Evolutionary conservation across 2,888 invertebrate species (phyloP), one percentile per base, ranked within the genome.

Genomic region (Yponomeuta cagnagella): DNA sequence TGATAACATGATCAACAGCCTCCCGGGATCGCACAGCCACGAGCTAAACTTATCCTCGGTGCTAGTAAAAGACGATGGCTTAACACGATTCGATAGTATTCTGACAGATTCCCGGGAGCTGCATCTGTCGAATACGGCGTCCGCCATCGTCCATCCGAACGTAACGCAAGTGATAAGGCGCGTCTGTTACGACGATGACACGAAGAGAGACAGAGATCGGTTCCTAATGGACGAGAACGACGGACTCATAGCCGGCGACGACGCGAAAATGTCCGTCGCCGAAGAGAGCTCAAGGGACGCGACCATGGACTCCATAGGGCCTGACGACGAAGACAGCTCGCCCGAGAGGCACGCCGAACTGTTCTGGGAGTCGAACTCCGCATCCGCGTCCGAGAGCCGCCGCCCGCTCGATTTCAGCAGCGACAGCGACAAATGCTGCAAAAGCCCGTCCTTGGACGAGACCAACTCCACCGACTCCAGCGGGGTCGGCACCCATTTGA

Each of bases 401-500:
- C 75, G 89, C 9, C 85, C 84, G 0, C 72, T 89, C 43, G 89
- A 92, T 70, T 92, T 86, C 72, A 91, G 90, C 75, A 90, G 89
- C 72, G 92, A 93, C 74, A 91, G 89, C 73, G 92, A 92, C 68
- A 92, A 92, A 72, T 91, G 92, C 74, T 90, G 90, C 76, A 90
- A 89, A 71, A 92, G 90, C 72, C 90, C 92, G 0, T 86, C 84
- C 0, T 83, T 77, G 74, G 92, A 92, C 69, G 90, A 91, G 74
- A 84, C 86, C 0, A 88, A 89, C 69, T 90, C 90, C 0, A 90
- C 89, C 0, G 92, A 92, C 70, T 89, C 91, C 0, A 87, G 88
- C 71, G 87, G 88, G 0, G 77, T 85, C 30, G 87, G 89, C 10
- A 77, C 86, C 0, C 89, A 87, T 52, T 78, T 89, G 79, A 77